phyloP scores from a whole-genome alignment of 2,888 invertebrate species.

The Zootermopsis nevadensis region DNA sequence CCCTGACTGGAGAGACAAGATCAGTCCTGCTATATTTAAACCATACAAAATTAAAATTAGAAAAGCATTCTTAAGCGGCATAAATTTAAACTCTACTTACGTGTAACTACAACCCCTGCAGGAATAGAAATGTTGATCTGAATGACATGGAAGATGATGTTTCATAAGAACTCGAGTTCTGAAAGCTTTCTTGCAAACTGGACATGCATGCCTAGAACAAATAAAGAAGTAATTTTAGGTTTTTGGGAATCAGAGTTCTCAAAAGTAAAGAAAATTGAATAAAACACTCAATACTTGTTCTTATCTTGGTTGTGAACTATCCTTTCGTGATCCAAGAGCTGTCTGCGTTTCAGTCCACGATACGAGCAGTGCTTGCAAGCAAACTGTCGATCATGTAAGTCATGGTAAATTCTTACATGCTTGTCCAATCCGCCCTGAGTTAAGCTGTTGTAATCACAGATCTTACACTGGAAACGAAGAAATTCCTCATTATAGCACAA shows the following conservation, averaged over 20 bases:
- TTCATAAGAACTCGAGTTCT: slow-evolving; percentile 27
- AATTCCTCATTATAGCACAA: too few relatives aligned
- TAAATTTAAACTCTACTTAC: not conserved
- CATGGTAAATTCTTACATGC: slow-evolving; percentile 11
- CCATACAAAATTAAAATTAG: not conserved
- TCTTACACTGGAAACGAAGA: not conserved
- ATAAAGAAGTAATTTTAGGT: not conserved
- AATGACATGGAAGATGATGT: slow-evolving; percentile 23
- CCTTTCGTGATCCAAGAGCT: slow-evolving; percentile 26
- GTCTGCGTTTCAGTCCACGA: slow-evolving; percentile 6
- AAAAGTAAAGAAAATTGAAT: not conserved
- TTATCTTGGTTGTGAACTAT: slow-evolving; percentile 15
- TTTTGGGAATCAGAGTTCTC: too few relatives aligned
- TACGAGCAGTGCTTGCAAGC: not conserved
- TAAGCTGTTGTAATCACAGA: slow-evolving; percentile 1
- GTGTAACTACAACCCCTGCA: slow-evolving; percentile 18
- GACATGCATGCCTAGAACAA: slow-evolving; percentile 7
- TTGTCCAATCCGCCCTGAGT: slow-evolving; percentile 11
- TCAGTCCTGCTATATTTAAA: too few relatives aligned
- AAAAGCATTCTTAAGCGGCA: too few relatives aligned
- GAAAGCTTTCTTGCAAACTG: slow-evolving; percentile 21
- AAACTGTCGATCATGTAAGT: not conserved
- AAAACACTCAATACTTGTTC: not conserved
- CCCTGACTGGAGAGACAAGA: too few relatives aligned
- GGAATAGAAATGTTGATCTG: slow-evolving; percentile 2